Conservation (phyloP, 2,888 invertebrate species). For the Boloria euphrosyne region DNA sequence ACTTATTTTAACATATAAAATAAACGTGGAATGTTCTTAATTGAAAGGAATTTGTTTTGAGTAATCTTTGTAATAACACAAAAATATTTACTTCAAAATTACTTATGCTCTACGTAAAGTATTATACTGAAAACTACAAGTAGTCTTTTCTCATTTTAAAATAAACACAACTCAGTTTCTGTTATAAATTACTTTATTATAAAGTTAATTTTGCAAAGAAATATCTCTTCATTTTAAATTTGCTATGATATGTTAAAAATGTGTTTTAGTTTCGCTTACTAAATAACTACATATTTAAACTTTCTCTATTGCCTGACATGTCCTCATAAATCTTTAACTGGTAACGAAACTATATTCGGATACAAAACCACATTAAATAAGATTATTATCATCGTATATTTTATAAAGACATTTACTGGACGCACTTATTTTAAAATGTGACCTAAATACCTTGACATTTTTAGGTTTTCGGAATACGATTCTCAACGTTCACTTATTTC, state of each 20-base stretch:
- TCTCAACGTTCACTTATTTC: conserved; percentile 17
- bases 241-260: conserved; percentile 33
- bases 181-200: conserved; percentile 25
- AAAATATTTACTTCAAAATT: conserved; percentile 11
- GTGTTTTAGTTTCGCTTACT: conserved; percentile 34
- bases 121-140: conserved; percentile 18
- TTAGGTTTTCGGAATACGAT: conserved; percentile 15
- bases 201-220: conserved; percentile 18
- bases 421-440: conserved; percentile 23
- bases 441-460: conserved; percentile 32
- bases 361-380: conserved; percentile 9
- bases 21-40: background rate
- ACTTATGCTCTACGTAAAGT: conserved; percentile 10
- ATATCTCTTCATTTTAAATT: conserved; percentile 21
- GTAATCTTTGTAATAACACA: conserved; percentile 4
- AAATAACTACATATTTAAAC: conserved; percentile 23
- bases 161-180: conserved; percentile 21
- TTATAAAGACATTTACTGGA: conserved; percentile 4
- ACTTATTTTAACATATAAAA: conserved; percentile 11
- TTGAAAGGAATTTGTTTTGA: conserved; percentile 3
- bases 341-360: conserved; percentile 2
- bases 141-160: conserved; percentile 24
- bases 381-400: conserved; percentile 8
- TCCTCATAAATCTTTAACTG: conserved; percentile 14
- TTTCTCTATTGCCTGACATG: conserved; percentile 12